Evolutionary conservation across 2,888 invertebrate species (phyloP).

Genomic region (Euspilapteryx auroguttella): DNA sequence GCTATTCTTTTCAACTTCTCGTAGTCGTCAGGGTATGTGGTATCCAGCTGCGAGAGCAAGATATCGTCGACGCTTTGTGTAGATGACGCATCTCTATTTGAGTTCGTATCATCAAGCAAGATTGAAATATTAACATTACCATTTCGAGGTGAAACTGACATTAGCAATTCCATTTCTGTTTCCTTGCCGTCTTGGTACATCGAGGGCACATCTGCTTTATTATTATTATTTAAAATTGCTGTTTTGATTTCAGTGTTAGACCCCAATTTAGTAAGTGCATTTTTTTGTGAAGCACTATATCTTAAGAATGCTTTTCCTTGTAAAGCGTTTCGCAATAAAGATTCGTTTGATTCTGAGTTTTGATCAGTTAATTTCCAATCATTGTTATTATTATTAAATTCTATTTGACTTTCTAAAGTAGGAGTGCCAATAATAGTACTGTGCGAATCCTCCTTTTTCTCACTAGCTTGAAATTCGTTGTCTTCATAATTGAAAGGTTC

Average conservation of each 20-base stretch:
- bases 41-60: conserved; percentile 68
- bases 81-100: conserved; percentile 54
- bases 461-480: conserved; percentile 30
- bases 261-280: conserved; percentile 41
- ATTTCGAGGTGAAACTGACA: conserved; percentile 38
- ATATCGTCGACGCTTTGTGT: conserved; percentile 71
- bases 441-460: conserved; percentile 43
- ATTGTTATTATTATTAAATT: conserved; percentile 76
- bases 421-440: conserved; percentile 52
- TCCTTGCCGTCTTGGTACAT: conserved; percentile 52
- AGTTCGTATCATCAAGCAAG: conserved; percentile 44
- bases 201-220: conserved; percentile 56
- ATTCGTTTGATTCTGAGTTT: conserved; percentile 69
- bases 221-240: conserved; percentile 46
- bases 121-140: conserved; percentile 50
- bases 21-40: conserved; percentile 76
- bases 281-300: conserved; percentile 60
- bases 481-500: conserved; percentile 46
- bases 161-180: conserved; percentile 31
- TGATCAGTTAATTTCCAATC: conserved; percentile 81
- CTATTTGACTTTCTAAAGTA: conserved; percentile 49
- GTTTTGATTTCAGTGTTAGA: conserved; percentile 36
- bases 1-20: conserved; percentile 84
- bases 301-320: conserved; percentile 74
- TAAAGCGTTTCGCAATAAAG: conserved; percentile 77